A percentile compares a stretch with the other conserved stretches of the same genome.
phyloP scores from a whole-genome alignment of 2,797 vertebrate species.

The Lagorchestes hirsutus region DNA sequence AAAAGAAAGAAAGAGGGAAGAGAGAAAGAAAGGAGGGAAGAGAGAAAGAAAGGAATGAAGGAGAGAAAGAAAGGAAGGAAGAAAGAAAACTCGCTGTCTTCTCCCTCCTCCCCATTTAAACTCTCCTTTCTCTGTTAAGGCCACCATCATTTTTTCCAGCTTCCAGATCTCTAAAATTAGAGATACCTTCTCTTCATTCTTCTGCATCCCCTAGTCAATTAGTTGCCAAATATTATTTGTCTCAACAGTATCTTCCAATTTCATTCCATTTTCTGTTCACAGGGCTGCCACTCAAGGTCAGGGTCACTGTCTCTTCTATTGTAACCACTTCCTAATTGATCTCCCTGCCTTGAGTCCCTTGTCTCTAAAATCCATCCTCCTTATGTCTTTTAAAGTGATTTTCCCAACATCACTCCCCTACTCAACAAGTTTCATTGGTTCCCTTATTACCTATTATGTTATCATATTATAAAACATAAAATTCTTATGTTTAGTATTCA shows the following conservation, averaged over 20 bases:
- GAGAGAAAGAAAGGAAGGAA: not conserved
- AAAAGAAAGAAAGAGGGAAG: no score
- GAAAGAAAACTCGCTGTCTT: not conserved
- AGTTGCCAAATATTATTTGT: not conserved
- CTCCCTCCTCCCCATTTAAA: not conserved
- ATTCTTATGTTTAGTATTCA: not conserved
- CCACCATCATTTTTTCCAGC: not conserved
- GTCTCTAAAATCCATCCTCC: not conserved
- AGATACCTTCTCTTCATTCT: not conserved
- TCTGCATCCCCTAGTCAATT: not conserved
- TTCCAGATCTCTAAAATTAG: not conserved
- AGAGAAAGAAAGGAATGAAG: not conserved
- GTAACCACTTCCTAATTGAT: not conserved
- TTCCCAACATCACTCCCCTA: not conserved
- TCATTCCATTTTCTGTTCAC: not conserved
- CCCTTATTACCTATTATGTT: not conserved
- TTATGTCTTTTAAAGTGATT: not conserved
- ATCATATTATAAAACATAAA: not conserved
- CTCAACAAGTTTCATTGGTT: not conserved
- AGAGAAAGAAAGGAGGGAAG: no score
- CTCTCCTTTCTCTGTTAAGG: not conserved
- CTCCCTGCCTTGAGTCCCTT: not conserved
- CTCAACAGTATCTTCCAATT: not conserved
- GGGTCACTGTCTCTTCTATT: not conserved
- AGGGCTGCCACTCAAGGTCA: not conserved